These are phyloP conservation scores for Enteromius mattozi DNA, from an alignment of 2,797 vertebrate genomes.

Conservation along the genomic window DNA sequence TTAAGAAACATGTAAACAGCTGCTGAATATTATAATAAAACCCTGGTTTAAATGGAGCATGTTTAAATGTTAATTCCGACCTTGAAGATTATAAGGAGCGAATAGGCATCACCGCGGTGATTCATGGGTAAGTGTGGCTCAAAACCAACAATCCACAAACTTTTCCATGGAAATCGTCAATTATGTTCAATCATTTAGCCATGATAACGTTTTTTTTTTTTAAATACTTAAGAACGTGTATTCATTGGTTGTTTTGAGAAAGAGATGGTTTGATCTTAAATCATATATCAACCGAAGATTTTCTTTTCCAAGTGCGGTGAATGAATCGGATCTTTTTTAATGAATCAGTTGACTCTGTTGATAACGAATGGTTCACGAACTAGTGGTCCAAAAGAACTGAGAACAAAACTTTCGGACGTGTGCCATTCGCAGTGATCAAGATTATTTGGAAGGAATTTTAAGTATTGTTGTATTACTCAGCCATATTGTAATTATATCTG, in stretches of 20 bases:
- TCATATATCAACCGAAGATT: background rate
- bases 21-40: background rate
- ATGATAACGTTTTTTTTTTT: background rate
- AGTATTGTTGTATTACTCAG: background rate
- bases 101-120: slow-evolving; percentile 51
- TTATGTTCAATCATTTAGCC: background rate
- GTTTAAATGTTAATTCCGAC: slow-evolving; percentile 25
- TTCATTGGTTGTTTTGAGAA: background rate
- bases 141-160: slow-evolving; percentile 1
- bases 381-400: background rate
- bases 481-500: background rate
- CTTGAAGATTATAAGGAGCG: slow-evolving; percentile 5
- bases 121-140: slow-evolving; percentile 61
- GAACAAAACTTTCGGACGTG: background rate
- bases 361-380: background rate
- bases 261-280: background rate
- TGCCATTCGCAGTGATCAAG: background rate
- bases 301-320: background rate
- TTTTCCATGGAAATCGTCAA: background rate
- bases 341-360: background rate
- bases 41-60: background rate
- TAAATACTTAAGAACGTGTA: background rate
- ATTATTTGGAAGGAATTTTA: background rate
- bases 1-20: background rate
- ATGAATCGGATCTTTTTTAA: background rate